phyloP scores from a whole-genome alignment of 92 coral and sea anemone genomes.

The Epizoanthus rinbou region DNA sequence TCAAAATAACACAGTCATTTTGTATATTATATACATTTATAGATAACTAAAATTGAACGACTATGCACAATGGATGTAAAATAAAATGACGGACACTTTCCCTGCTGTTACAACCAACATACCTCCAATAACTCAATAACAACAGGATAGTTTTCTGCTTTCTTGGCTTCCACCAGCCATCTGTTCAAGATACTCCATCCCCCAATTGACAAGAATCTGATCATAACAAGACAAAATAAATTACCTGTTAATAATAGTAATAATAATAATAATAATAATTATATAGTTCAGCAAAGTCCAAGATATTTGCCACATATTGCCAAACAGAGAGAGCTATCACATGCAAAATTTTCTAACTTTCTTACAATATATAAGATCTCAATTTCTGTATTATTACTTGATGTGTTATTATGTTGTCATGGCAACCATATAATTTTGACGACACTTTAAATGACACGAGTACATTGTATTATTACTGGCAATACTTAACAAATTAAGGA shows the following conservation, averaged over 20 bases:
- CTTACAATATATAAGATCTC: too few species aligned
- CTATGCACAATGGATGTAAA: background rate
- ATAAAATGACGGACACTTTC: background rate
- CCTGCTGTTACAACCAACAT: background rate
- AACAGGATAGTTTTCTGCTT: constrained; percentile 77
- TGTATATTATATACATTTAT: too few species aligned
- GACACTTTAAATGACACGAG: too few species aligned
- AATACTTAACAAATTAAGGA: background rate
- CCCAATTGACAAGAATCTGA: constrained; percentile 85
- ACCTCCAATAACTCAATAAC: constrained; percentile 90
- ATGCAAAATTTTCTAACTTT: too few species aligned
- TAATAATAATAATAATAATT: background rate
- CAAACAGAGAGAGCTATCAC: too few species aligned
- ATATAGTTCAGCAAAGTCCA: too few species aligned
- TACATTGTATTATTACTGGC: background rate
- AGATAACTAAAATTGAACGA: background rate
- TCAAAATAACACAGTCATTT: background rate
- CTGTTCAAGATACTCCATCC: constrained; percentile 92
- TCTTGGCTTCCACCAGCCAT: constrained; percentile 94
- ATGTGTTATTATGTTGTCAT: too few species aligned
- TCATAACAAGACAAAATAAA: background rate
- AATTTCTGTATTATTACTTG: too few species aligned
- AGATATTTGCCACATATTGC: too few species aligned
- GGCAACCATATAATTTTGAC: too few species aligned
- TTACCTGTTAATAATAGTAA: background rate